These are phyloP conservation scores for Bombus vancouverensis DNA, from an alignment of 1,140 invertebrate genomes.

Conservation along the genomic window DNA sequence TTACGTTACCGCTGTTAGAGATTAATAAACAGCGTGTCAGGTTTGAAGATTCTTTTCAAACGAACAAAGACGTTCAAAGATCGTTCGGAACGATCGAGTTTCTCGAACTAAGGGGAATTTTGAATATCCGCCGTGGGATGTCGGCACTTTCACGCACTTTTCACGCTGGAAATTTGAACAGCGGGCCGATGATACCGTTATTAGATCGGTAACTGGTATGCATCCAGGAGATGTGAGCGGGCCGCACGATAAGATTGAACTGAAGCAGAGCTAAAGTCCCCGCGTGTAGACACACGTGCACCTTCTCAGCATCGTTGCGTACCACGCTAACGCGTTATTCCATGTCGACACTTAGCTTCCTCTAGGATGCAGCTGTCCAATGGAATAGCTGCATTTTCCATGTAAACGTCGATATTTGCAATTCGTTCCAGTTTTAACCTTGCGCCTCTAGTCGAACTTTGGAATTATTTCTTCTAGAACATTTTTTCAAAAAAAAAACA, in stretches of 20 bases:
- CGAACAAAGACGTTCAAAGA: neutral
- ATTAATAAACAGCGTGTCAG: too few species aligned
- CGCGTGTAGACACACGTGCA: conserved; percentile 30
- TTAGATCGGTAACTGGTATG: conserved; percentile 23
- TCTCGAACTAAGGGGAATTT: neutral
- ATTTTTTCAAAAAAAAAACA: too few species aligned
- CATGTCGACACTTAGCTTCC: neutral
- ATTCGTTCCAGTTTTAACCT: neutral
- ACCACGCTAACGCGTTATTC: conserved; percentile 7
- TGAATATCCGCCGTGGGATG: neutral
- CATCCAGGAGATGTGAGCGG: conserved; percentile 48
- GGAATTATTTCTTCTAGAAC: too few species aligned
- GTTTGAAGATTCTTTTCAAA: neutral
- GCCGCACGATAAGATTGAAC: conserved; percentile 57
- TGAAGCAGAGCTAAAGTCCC: conserved; percentile 40
- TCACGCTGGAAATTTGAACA: conserved; percentile 8
- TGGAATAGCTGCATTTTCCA: neutral
- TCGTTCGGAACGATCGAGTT: neutral
- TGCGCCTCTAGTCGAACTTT: neutral
- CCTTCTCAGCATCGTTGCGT: conserved; percentile 21
- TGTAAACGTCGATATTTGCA: neutral
- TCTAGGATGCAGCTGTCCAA: conserved; percentile 7
- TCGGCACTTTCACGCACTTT: conserved; percentile 35
- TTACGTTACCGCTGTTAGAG: too few species aligned
- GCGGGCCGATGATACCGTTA: conserved; percentile 5